Conservation (phyloP, 1,140 invertebrate genomes). For the Tetramorium alpestre region DNA sequence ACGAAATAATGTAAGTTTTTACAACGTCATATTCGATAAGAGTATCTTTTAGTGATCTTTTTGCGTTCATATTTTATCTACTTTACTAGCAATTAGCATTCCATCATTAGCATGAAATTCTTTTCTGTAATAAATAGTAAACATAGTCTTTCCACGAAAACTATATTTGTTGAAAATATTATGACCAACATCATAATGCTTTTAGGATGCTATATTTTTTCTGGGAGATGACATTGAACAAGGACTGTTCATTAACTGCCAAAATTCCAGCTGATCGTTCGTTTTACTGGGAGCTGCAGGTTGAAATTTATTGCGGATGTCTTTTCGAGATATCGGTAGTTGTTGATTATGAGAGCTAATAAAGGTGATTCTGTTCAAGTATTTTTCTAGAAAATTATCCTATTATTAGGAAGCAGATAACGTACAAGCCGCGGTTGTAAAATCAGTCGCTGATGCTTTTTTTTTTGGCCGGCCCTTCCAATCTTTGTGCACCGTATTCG, state of each 20-base stretch:
- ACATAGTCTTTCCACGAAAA: neutral
- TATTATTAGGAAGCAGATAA: constrained; percentile 38
- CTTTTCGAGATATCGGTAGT: neutral
- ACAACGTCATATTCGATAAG: neutral
- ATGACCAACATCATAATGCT: neutral
- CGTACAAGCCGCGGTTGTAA: neutral
- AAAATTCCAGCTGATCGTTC: constrained; percentile 7
- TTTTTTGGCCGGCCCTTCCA: neutral
- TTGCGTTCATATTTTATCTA: neutral
- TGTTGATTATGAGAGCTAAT: constrained; percentile 8
- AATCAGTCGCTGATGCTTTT: constrained; percentile 9
- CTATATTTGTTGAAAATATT: constrained; percentile 19
- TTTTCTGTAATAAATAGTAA: constrained; percentile 24
- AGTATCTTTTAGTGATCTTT: neutral
- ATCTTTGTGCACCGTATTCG: constrained; percentile 11
- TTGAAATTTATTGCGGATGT: constrained; percentile 23
- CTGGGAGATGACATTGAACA: neutral
- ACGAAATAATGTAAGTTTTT: neutral
- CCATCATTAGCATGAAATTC: neutral
- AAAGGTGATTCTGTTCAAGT: neutral
- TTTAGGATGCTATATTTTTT: constrained; percentile 3
- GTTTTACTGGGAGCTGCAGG: neutral
- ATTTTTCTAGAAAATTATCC: constrained; percentile 16
- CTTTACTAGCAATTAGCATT: neutral
- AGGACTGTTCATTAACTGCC: constrained; percentile 39